These are phyloP conservation scores for Benthochromis sp. DNA, from an alignment of 2,113 vertebrate genomes.

Conservation along the genomic window DNA sequence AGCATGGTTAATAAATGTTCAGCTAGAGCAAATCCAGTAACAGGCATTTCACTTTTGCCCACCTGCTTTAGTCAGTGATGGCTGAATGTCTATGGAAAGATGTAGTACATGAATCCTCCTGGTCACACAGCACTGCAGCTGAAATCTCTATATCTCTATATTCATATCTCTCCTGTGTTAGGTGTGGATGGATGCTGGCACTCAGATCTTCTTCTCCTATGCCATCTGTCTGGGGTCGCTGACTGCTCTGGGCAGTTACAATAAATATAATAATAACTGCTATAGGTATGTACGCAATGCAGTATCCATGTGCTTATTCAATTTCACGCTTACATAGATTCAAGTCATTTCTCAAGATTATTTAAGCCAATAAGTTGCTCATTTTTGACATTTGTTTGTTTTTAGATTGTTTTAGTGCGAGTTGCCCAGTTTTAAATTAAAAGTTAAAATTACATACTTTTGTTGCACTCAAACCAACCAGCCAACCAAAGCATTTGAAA, in stretches of 20 bases:
- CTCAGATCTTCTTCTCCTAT: constrained; percentile 96
- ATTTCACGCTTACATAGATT: background rate
- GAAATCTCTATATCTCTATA: background rate
- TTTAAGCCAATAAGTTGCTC: background rate
- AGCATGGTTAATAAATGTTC: background rate
- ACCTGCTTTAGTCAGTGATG: background rate
- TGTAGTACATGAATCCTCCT: fast-evolving
- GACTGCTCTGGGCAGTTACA: constrained; percentile 94
- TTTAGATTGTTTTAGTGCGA: fast-evolving
- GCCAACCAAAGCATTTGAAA: background rate
- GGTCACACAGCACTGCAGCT: fast-evolving
- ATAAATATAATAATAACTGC: constrained; percentile 95
- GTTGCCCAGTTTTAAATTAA: fast-evolving
- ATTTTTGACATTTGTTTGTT: background rate
- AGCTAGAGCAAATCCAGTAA: background rate
- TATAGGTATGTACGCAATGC: constrained; percentile 75
- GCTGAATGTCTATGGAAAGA: background rate
- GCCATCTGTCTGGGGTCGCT: constrained; percentile 92
- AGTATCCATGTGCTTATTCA: background rate
- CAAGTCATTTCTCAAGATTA: background rate
- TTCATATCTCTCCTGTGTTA: constrained; percentile 17
- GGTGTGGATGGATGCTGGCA: constrained; percentile 99
- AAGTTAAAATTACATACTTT: background rate
- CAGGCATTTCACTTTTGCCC: background rate
- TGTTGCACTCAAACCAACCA: fast-evolving